Conservation (phyloP, 2,888 invertebrate species). For the Sepioteuthis lessoniana region DNA sequence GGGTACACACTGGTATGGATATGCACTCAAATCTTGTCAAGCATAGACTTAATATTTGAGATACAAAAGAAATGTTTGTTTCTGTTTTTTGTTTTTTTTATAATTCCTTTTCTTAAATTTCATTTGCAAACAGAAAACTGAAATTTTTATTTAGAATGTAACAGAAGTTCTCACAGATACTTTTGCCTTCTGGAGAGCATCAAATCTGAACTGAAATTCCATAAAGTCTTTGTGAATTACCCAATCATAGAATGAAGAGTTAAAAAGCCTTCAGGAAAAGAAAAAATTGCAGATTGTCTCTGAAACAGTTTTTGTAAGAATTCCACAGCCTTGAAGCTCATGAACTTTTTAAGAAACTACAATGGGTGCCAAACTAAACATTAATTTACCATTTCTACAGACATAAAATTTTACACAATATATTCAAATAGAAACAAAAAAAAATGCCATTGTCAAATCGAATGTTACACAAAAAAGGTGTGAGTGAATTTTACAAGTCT, state of each 20-base stretch:
- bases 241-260: neutral
- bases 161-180: neutral
- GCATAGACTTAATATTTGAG: neutral
- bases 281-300: constrained; percentile 5
- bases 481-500: neutral
- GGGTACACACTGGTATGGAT: neutral
- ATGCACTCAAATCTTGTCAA: neutral
- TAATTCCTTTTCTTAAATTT: neutral
- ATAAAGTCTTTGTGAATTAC: neutral
- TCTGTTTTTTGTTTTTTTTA: neutral
- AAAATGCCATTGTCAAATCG: neutral
- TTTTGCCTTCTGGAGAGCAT: neutral
- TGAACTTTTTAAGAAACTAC: neutral
- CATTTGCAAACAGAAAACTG: neutral
- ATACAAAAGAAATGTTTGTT: neutral
- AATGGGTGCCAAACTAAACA: neutral
- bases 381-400: neutral
- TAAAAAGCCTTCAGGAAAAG: neutral
- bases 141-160: neutral
- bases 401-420: neutral
- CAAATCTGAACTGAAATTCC: neutral
- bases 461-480: neutral
- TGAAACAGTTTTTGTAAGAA: neutral
- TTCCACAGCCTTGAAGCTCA: neutral
- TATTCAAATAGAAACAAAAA: neutral